These are phyloP conservation scores for Drosophila obscura DNA, from an alignment of 1,140 invertebrate species.

Conservation along the genomic window DNA sequence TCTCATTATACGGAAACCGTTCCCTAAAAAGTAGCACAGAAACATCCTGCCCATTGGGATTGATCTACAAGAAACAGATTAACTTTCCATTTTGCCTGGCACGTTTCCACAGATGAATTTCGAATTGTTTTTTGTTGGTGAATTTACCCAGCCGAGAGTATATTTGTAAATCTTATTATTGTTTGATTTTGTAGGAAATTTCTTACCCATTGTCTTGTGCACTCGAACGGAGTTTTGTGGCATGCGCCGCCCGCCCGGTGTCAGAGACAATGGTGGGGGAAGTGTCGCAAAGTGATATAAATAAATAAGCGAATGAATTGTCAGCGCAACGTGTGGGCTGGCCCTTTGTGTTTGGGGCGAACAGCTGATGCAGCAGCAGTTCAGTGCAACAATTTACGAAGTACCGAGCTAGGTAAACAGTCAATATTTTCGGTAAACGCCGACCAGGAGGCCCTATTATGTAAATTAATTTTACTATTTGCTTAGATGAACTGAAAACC, in stretches of 20 bases:
- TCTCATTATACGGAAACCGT: no score
- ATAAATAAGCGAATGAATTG: conserved; percentile 27
- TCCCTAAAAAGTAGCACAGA: no score
- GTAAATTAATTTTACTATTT: no score
- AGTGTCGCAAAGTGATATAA: conserved; percentile 8
- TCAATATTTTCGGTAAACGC: background rate
- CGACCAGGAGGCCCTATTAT: no score
- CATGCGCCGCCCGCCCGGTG: conserved; percentile 24
- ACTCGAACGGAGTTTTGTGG: conserved; percentile 11
- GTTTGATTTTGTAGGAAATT: conserved; percentile 1
- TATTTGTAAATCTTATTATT: background rate
- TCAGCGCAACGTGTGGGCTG: conserved; percentile 2
- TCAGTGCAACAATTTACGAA: background rate
- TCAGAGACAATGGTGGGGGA: conserved; percentile 10
- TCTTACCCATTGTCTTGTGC: conserved; percentile 8
- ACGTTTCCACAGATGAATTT: background rate
- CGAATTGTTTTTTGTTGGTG: background rate
- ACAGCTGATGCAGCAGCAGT: conserved; percentile 21
- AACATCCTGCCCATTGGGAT: no score
- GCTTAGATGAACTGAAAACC: background rate
- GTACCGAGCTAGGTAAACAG: conserved; percentile 7
- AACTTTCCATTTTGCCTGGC: background rate
- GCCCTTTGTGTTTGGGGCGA: no score
- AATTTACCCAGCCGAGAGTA: no score
- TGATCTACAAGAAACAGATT: background rate